Evolutionary conservation across 2,113 vertebrate genomes (phyloP).

Genomic region (Alexandromys fortis): DNA sequence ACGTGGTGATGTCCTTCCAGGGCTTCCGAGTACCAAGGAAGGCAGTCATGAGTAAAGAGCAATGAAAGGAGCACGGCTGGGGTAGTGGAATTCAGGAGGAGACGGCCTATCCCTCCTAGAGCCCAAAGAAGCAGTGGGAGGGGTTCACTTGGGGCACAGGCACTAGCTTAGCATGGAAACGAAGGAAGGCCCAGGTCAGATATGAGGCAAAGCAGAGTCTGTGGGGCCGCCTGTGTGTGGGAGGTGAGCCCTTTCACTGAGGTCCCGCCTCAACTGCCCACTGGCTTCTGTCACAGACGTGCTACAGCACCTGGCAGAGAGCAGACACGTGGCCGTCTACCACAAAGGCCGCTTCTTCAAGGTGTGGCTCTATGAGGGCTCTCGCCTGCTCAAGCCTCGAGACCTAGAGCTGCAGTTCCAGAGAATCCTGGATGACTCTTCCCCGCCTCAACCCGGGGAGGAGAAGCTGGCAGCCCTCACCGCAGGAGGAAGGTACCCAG

Average conservation of each 20-base stretch:
- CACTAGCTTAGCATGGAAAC: not conserved
- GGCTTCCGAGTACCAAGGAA: not conserved
- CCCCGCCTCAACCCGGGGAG: conserved; percentile 91
- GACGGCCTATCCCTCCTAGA: not conserved
- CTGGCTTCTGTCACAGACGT: conserved; percentile 84
- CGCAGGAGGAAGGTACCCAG: conserved; percentile 89
- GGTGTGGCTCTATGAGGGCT: conserved; percentile 92
- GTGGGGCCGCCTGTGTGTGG: not conserved
- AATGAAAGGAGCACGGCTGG: not conserved
- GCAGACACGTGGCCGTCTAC: conserved; percentile 93
- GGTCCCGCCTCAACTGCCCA: not conserved
- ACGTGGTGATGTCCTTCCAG: too few relatives aligned
- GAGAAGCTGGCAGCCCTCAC: conserved; percentile 92
- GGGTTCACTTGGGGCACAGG: not conserved
- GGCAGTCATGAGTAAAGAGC: not conserved
- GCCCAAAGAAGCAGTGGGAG: not conserved
- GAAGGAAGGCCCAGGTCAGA: not conserved
- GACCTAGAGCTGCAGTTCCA: conserved; percentile 95
- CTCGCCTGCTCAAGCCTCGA: conserved; percentile 89
- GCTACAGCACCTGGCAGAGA: conserved; percentile 92
- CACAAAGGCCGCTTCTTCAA: conserved; percentile 94
- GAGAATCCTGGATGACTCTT: conserved; percentile 91
- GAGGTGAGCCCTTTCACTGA: not conserved
- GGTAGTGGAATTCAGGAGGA: not conserved
- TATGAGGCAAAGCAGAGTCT: not conserved